These are phyloP conservation scores for Galago senegalensis DNA, from an alignment of 2,797 vertebrate genomes.

Conservation along the genomic window DNA sequence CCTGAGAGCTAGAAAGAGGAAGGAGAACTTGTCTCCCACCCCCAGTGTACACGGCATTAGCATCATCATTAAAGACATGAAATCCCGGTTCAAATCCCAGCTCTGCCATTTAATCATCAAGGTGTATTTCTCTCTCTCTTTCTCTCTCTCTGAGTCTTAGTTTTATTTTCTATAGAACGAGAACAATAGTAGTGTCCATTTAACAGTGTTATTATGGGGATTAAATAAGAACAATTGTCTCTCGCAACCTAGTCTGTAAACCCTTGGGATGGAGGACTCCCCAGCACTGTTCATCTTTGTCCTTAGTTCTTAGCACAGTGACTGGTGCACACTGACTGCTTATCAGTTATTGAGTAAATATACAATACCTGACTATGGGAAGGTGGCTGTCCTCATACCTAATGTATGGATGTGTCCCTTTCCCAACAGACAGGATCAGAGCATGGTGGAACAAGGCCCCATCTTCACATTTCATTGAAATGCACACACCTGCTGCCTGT, in stretches of 20 bases:
- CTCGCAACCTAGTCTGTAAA: not conserved
- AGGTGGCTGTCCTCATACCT: not conserved
- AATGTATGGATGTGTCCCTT: not conserved
- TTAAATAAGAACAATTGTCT: not conserved
- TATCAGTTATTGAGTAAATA: not conserved
- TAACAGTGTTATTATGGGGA: too few species aligned
- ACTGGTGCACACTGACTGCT: not conserved
- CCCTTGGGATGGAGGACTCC: fast-evolving
- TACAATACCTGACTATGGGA: not conserved
- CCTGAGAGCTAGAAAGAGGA: not conserved
- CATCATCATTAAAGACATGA: not conserved
- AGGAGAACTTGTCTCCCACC: not conserved
- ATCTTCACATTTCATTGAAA: fast-evolving
- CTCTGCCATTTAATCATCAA: not conserved
- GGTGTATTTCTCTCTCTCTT: not conserved
- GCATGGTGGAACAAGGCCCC: fast-evolving
- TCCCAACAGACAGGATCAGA: not conserved
- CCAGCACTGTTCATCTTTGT: not conserved
- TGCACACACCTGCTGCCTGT: fast-evolving
- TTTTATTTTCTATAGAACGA: slow-evolving; percentile 31
- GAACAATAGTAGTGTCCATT: too few species aligned
- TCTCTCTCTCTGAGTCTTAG: not conserved
- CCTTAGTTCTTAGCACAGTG: not conserved
- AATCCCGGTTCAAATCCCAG: not conserved
- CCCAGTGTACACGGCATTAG: too few species aligned